These are phyloP conservation scores for Harpagoxenus sublaevis DNA, from an alignment of 2,888 invertebrate genomes.

Conservation along the genomic window DNA sequence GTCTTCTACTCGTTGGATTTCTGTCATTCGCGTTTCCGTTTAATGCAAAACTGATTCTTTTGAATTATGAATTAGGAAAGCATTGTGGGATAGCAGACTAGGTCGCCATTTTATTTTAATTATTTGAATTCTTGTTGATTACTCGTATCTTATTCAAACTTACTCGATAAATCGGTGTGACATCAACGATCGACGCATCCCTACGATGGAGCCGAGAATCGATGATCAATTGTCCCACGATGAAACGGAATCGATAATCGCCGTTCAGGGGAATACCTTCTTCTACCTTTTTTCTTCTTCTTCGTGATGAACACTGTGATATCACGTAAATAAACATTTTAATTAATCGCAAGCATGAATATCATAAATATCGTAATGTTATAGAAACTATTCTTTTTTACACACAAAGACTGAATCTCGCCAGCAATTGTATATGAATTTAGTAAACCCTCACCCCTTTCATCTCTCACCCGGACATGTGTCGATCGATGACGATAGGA, in stretches of 20 bases:
- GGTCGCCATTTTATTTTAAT: slow-evolving; percentile 7
- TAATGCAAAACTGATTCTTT: not conserved
- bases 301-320: slow-evolving; percentile 84
- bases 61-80: not conserved
- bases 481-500: slow-evolving; percentile 53
- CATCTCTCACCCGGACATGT: slow-evolving; percentile 68
- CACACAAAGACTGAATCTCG: slow-evolving; percentile 84
- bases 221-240: slow-evolving; percentile 5
- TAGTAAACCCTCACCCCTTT: slow-evolving; percentile 75
- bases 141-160: not conserved
- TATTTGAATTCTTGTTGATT: slow-evolving; percentile 1
- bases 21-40: not conserved
- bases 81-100: not conserved
- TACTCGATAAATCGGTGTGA: not conserved
- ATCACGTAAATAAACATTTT: slow-evolving; percentile 83
- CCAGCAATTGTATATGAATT: slow-evolving; percentile 81
- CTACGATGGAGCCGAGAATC: slow-evolving; percentile 24
- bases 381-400: slow-evolving; percentile 72
- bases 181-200: slow-evolving; percentile 24
- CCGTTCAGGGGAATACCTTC: slow-evolving; percentile 25
- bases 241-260: slow-evolving; percentile 12
- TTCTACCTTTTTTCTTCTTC: not conserved
- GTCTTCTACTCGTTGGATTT: not conserved
- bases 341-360: slow-evolving; percentile 82
- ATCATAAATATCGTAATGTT: slow-evolving; percentile 84